Percentiles rank a stretch among this genome's conserved stretches.
These are phyloP conservation scores for Gobio gobio DNA, from an alignment of 2,113 vertebrate genomes.

Conservation along the genomic window DNA sequence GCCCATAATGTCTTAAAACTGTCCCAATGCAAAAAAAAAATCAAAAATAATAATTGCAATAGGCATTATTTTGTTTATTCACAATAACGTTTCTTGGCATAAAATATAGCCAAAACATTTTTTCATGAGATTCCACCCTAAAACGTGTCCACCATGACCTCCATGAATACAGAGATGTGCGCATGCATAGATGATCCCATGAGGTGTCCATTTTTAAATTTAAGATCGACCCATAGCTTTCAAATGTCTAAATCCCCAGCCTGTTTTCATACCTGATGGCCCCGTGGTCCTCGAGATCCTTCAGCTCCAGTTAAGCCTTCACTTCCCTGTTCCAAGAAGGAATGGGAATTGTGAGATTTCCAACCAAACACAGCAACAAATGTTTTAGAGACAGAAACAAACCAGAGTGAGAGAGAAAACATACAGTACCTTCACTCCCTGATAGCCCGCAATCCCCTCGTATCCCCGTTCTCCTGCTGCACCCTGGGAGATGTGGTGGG, in stretches of 20 bases:
- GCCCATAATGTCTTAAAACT: not conserved
- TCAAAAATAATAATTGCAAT: not conserved
- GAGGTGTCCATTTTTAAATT: conserved; percentile 50
- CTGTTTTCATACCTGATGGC: conserved; percentile 70
- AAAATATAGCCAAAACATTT: not conserved
- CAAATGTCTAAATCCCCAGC: conserved; percentile 41
- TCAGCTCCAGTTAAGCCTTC: conserved; percentile 65
- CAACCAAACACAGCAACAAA: conserved; percentile 27
- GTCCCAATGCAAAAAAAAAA: too few relatives aligned
- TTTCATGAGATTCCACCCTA: not conserved
- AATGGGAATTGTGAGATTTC: conserved; percentile 24
- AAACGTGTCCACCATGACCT: conserved; percentile 14
- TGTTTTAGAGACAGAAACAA: conserved; percentile 38
- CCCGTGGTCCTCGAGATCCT: conserved; percentile 67
- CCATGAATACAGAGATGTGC: conserved; percentile 50
- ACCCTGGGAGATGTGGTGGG: conserved; percentile 63
- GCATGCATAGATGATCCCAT: conserved; percentile 49
- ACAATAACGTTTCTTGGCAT: not conserved
- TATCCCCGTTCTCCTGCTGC: conserved; percentile 70
- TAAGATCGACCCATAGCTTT: conserved; percentile 42
- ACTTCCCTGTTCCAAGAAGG: conserved; percentile 65
- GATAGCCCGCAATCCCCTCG: conserved; percentile 76
- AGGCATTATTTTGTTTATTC: not conserved
- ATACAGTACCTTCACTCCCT: conserved; percentile 77
- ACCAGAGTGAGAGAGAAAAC: not conserved